Evolutionary conservation across 2,888 invertebrate genomes (phyloP).

Genomic region (Prosopocoilus inquinatus): DNA sequence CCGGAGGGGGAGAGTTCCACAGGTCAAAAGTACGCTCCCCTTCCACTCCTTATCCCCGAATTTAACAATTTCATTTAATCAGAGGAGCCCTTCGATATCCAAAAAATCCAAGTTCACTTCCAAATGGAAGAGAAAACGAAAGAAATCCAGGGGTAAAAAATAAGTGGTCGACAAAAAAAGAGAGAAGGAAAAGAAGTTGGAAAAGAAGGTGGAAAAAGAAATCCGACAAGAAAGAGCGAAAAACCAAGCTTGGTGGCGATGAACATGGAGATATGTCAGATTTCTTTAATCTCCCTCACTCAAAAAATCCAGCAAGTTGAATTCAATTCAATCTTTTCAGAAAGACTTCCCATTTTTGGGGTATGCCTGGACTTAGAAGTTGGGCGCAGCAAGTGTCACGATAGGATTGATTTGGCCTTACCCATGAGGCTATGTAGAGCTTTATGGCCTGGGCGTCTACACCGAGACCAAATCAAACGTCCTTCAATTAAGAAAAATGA

Average conservation of each 20-base stretch:
- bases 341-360: conserved; percentile 90
- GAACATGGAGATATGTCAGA: conserved; percentile 72
- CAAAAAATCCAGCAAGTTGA: neutral
- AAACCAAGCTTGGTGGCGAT: conserved; percentile 68
- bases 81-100: conserved; percentile 77
- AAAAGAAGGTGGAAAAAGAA: conserved; percentile 62
- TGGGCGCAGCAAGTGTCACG: conserved; percentile 87
- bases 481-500: conserved; percentile 76
- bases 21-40: conserved; percentile 72
- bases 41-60: neutral
- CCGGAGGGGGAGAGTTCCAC: conserved; percentile 92
- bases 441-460: conserved; percentile 80
- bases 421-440: conserved; percentile 82
- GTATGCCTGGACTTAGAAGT: conserved; percentile 83
- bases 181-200: conserved; percentile 63
- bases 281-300: conserved; percentile 39
- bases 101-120: conserved; percentile 84
- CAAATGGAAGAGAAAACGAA: conserved; percentile 81
- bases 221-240: conserved; percentile 72
- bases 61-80: no score
- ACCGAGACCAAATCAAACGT: conserved; percentile 87
- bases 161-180: conserved; percentile 61
- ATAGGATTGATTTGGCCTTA: conserved; percentile 87
- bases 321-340: conserved; percentile 51
- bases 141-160: conserved; percentile 75